A percentile compares a stretch with the other conserved stretches of the same genome.
Conservation (phyloP, 2,888 invertebrate genomes). For the Acanthopleura granulata region DNA sequence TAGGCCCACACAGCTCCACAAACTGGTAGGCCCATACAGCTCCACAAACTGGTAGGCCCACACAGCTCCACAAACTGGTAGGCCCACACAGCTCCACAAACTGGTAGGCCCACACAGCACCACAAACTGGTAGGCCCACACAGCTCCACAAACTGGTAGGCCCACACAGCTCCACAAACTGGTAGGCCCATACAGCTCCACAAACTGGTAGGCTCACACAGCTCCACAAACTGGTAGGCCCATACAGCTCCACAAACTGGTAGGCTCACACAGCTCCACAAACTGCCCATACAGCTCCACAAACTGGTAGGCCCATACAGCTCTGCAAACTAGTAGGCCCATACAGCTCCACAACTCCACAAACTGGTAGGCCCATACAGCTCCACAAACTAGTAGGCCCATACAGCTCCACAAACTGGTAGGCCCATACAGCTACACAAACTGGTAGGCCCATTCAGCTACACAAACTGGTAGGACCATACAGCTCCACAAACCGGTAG, state of each 20-base stretch:
- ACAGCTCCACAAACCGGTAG: no score
- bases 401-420: constrained; percentile 42
- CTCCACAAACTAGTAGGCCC: no score
- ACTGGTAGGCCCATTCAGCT: constrained; percentile 52
- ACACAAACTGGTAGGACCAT: constrained; percentile 2
- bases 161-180: constrained; percentile 45
- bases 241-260: no score
- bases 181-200: neutral
- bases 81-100: neutral
- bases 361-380: constrained; percentile 4
- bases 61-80: constrained; percentile 41
- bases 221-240: constrained; percentile 31
- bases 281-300: no score
- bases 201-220: constrained; percentile 35
- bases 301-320: constrained; percentile 4
- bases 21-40: neutral
- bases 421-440: neutral
- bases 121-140: constrained; percentile 3
- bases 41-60: no score
- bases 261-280: no score
- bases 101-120: constrained; percentile 49
- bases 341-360: no score
- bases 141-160: no score
- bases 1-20: constrained; percentile 50
- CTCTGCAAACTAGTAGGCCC: no score